phyloP scores from a whole-genome alignment of 2,888 invertebrate genomes.

The Pachycephus smyrnensis region DNA sequence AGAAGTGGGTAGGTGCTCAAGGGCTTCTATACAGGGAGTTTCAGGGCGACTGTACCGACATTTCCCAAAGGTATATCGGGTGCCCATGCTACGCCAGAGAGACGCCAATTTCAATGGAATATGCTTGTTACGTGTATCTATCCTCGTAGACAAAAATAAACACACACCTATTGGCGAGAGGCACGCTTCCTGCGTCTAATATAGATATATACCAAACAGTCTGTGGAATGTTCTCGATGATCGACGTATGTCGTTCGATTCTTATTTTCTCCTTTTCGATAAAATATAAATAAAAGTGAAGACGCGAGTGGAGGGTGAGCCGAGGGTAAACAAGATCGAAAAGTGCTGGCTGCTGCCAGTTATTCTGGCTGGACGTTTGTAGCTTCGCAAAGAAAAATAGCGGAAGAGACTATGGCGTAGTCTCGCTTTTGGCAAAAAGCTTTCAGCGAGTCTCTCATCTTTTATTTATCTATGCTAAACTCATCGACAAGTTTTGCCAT shows the following conservation, averaged over 20 bases:
- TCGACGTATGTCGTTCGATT: not conserved
- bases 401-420: not conserved
- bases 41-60: not conserved
- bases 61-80: not conserved
- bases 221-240: too few relatives aligned
- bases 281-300: not conserved
- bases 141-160: not conserved
- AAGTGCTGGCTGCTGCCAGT: not conserved
- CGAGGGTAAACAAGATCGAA: not conserved
- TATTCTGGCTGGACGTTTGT: not conserved
- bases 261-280: too few relatives aligned
- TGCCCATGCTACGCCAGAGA: not conserved
- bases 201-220: too few relatives aligned
- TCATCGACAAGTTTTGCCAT: conserved; percentile 47
- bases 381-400: not conserved
- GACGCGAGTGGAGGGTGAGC: too few relatives aligned
- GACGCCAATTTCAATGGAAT: not conserved
- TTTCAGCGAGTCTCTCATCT: conserved; percentile 38
- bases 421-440: not conserved
- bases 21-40: not conserved
- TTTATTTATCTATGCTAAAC: conserved; percentile 62
- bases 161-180: not conserved
- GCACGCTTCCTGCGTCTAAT: not conserved
- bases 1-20: not conserved
- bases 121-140: not conserved